Conservation (phyloP, 2,113 vertebrate genomes). For the Noctilio leporinus region DNA sequence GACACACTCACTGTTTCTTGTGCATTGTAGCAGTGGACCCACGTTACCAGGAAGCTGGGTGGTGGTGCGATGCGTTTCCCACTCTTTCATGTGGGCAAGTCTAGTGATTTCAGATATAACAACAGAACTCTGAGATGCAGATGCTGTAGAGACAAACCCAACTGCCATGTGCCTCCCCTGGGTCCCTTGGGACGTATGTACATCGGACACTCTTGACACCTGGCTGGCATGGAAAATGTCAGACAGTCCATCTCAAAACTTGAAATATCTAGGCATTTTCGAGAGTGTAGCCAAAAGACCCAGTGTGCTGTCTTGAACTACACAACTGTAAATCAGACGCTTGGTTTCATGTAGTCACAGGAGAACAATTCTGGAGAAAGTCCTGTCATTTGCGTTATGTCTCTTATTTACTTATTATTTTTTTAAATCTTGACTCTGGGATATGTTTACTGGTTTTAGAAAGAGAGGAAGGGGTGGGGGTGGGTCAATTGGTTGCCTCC, state of each 20-base stretch:
- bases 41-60: not conserved
- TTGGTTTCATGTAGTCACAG: not conserved
- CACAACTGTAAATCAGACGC: not conserved
- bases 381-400: not conserved
- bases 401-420: not conserved
- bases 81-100: not conserved
- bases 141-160: not conserved
- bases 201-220: not conserved
- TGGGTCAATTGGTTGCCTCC: too few relatives aligned
- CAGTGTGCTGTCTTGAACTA: not conserved
- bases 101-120: not conserved
- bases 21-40: not conserved
- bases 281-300: not conserved
- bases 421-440: too few relatives aligned
- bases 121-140: not conserved
- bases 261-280: not conserved
- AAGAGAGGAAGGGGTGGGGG: too few relatives aligned
- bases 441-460: too few relatives aligned
- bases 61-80: not conserved
- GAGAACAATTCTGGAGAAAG: not conserved
- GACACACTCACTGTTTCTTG: not conserved
- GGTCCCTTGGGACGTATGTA: not conserved
- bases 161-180: not conserved
- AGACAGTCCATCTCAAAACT: not conserved
- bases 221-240: not conserved